Base-by-base conservation (phyloP, 1,140 invertebrate species). In the Drosophila ananassae region DNA sequence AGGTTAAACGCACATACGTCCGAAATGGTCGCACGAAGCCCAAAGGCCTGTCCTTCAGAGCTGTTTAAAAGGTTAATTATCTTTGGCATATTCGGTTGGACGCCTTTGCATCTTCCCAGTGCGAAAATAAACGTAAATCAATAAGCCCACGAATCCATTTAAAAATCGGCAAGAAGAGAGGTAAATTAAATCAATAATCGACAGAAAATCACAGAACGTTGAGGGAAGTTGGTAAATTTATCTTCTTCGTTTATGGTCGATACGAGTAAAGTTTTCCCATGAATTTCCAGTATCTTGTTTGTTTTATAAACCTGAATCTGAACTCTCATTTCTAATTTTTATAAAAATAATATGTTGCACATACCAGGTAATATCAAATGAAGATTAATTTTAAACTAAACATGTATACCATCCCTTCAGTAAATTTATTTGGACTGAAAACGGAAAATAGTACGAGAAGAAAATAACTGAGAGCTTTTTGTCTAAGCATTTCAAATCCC, bases 11-110 rank as follows among this genome's bases (percentile, higher is more conserved):
- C 61, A 48, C 17, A 53, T 51, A 69, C 61, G 41, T 13, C 28
- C 13, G 57, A 17, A 47, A 51, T 56, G 25, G 52, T 12, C 28
- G 32, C 21, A 17, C n/a, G 57, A 2, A 25, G n/a, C 57, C 28
- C 41, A 61, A 9, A 25, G 48, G 3, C 39, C 41, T 25, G 21
- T 48, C 63, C 60, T 32, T n/a, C 28, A 52, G 51, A 56, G 41
- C 41, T 12, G 28, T 76, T 89, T 82, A 76, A 87, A 87, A 87
- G 83, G 83, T 89, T 89, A 89, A 89, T 89, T 89, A 89, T 89
- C 76, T 79, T 76, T 83, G 84, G 76, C 78, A 87, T 68, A 76
- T 87, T 72, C 75, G 74, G 75, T 87, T 74, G 69, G 62, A 82
- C 78, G 82, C 82, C 55, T 72, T 63, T 58, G 55, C 51, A 47